These are phyloP conservation scores for Brachionus sp. DNA, from an alignment of 1,140 invertebrate species.

Conservation along the genomic window DNA sequence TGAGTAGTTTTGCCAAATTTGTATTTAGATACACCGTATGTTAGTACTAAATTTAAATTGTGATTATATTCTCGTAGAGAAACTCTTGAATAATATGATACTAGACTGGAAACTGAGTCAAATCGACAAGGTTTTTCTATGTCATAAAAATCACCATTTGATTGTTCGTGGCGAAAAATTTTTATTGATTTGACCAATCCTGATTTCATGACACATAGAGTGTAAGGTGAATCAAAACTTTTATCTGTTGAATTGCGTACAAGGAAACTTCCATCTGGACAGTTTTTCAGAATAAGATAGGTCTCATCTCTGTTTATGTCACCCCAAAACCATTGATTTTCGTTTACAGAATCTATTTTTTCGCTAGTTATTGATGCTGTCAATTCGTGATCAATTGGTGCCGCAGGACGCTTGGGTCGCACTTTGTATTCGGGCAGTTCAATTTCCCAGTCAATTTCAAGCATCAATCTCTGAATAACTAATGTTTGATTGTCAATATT, in stretches of 20 bases:
- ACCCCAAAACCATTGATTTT: constrained; percentile 39
- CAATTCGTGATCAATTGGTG: not conserved
- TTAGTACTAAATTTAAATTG: constrained; percentile 35
- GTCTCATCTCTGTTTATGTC: constrained; percentile 12
- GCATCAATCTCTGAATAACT: constrained; percentile 29
- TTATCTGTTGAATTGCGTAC: constrained; percentile 24
- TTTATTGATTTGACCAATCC: constrained; percentile 28
- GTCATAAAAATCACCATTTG: constrained; percentile 1
- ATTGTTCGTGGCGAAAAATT: not conserved
- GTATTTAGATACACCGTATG: constrained; percentile 24
- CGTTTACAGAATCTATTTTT: not conserved
- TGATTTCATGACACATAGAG: constrained; percentile 26
- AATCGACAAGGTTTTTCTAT: constrained; percentile 42
- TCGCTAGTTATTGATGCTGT: not conserved
- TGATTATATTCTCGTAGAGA: constrained; percentile 38
- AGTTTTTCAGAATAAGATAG: constrained; percentile 26
- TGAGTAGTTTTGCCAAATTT: constrained; percentile 40
- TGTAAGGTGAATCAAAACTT: not conserved
- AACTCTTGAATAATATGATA: constrained; percentile 37
- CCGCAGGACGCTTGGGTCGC: not conserved
- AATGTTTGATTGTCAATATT: constrained; percentile 21
- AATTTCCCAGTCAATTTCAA: constrained; percentile 30
- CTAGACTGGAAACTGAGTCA: not conserved
- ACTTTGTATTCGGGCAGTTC: constrained; percentile 17
- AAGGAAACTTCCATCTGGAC: constrained; percentile 36